Percentiles rank a stretch among this genome's conserved stretches.
phyloP scores from a whole-genome alignment of 2,888 invertebrate genomes.

The Oscheius sp. region DNA sequence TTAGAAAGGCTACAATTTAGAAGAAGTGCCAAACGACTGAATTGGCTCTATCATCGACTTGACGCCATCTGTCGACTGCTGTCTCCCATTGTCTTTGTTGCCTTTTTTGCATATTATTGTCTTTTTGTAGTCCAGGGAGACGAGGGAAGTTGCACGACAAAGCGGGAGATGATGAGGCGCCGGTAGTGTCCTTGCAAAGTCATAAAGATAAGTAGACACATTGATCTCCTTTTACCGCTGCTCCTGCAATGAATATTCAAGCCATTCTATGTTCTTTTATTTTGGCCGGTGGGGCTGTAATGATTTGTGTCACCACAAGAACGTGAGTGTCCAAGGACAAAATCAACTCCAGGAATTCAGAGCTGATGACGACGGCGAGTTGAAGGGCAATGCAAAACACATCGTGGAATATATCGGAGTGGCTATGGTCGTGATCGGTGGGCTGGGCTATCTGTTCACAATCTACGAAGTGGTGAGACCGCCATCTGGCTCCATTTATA shows the following conservation, averaged over 20 bases:
- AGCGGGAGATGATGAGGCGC: slow-evolving; percentile 23
- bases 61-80: slow-evolving; percentile 57
- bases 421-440: slow-evolving; percentile 47
- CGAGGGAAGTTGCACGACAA: slow-evolving; percentile 50
- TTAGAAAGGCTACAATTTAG: slow-evolving; percentile 57
- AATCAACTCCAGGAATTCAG: slow-evolving; percentile 26
- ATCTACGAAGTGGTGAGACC: slow-evolving; percentile 45
- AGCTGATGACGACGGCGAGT: slow-evolving; percentile 47
- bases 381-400: slow-evolving; percentile 40
- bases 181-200: background rate
- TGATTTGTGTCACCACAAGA: slow-evolving; percentile 52
- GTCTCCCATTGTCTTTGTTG: slow-evolving; percentile 57
- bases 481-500: slow-evolving; percentile 22
- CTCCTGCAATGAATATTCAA: slow-evolving; percentile 50
- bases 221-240: slow-evolving; percentile 16
- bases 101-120: slow-evolving; percentile 68
- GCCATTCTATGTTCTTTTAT: slow-evolving; percentile 54
- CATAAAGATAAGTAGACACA: slow-evolving; percentile 28
- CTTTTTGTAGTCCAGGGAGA: slow-evolving; percentile 66
- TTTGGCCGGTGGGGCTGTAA: slow-evolving; percentile 49
- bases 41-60: slow-evolving; percentile 63
- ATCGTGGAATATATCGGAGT: slow-evolving; percentile 33
- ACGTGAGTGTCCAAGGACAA: slow-evolving; percentile 38
- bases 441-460: slow-evolving; percentile 47
- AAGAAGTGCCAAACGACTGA: slow-evolving; percentile 57